Percentiles rank a stretch among this genome's conserved stretches.
phyloP scores from a whole-genome alignment of 1,140 invertebrate genomes.

The Drosophila kurseongensis region DNA sequence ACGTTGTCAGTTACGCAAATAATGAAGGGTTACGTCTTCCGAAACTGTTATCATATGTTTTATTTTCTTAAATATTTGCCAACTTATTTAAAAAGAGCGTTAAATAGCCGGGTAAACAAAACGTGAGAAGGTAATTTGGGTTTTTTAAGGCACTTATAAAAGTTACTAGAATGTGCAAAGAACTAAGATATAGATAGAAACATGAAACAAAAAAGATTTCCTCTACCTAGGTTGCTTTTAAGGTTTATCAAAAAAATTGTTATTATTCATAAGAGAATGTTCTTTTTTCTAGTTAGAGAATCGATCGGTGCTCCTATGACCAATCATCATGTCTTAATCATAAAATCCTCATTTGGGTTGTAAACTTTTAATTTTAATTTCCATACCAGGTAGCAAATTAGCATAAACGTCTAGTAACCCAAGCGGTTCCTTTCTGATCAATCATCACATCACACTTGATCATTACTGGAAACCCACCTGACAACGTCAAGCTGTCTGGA shows the following conservation, averaged over 20 bases:
- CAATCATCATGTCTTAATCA: background rate
- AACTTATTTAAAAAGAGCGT: constrained; percentile 17
- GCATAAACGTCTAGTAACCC: constrained; percentile 4
- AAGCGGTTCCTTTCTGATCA: constrained; percentile 16
- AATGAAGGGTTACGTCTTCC: constrained; percentile 19
- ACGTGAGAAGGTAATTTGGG: constrained; percentile 21
- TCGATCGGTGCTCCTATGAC: background rate
- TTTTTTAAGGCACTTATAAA: background rate
- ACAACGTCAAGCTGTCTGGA: constrained; percentile 10
- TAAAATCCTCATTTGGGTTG: background rate
- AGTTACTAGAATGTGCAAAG: background rate
- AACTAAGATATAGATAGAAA: background rate
- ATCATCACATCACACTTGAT: constrained; percentile 28
- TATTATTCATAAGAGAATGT: no score
- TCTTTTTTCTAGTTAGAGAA: background rate
- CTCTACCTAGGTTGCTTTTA: no score
- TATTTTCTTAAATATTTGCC: constrained; percentile 28
- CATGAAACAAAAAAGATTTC: background rate
- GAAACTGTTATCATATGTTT: constrained; percentile 12
- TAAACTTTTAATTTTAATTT: constrained; percentile 6
- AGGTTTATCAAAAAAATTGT: no score
- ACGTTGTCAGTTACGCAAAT: background rate
- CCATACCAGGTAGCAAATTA: constrained; percentile 8
- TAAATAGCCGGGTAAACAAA: constrained; percentile 16
- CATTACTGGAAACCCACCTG: constrained; percentile 9